These are phyloP conservation scores for Odobenus rosmarus DNA, from an alignment of 2,113 vertebrate species.

Conservation along the genomic window DNA sequence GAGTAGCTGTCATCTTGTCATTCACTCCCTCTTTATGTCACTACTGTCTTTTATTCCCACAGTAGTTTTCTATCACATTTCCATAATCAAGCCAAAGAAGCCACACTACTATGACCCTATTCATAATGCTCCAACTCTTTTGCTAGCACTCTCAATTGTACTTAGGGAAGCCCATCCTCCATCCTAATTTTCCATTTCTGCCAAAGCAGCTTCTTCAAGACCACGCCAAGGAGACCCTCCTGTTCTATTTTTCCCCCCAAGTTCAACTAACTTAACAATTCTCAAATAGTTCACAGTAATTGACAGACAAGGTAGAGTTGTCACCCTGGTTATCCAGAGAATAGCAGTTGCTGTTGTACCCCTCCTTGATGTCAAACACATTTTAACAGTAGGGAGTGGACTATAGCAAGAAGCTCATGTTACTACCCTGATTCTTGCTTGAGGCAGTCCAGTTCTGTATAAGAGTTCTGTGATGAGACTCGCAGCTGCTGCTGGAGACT, in stretches of 20 bases:
- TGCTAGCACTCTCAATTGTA: neutral
- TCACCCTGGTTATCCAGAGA: neutral
- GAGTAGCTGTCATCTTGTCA: conserved; percentile 17
- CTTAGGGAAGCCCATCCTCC: neutral
- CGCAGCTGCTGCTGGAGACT: neutral
- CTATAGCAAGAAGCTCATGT: neutral
- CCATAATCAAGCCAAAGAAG: conserved; percentile 8
- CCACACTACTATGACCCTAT: neutral
- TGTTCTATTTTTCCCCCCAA: neutral
- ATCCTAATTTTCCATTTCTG: neutral
- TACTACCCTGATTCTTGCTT: neutral
- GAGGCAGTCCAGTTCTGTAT: neutral
- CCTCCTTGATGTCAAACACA: neutral
- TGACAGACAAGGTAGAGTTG: neutral
- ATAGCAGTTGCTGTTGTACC: neutral
- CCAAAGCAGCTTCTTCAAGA: neutral
- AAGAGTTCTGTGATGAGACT: neutral
- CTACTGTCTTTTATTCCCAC: neutral
- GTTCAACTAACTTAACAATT: neutral
- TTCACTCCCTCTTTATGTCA: conserved; percentile 20
- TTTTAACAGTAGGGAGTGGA: neutral
- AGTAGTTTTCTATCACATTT: conserved; percentile 41
- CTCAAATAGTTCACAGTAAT: neutral
- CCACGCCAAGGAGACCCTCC: neutral
- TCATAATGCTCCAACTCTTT: neutral